These are phyloP conservation scores for Amblyteles armatorius DNA, from an alignment of 2,888 invertebrate genomes.

Conservation along the genomic window DNA sequence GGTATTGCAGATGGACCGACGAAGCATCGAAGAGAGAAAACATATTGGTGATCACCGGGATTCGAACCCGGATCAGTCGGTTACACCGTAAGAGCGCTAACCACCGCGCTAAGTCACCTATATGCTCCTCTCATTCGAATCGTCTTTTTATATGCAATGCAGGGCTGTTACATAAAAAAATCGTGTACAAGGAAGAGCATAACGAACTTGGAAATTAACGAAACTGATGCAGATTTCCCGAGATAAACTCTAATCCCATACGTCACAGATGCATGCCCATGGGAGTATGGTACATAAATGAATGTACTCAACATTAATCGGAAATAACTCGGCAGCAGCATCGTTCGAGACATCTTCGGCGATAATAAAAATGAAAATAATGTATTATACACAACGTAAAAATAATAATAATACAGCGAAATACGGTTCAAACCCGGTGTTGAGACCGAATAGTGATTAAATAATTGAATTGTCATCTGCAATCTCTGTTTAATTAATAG, in stretches of 20 bases:
- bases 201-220: constrained; percentile 44
- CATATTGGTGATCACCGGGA: too few species aligned
- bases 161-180: background rate
- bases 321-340: background rate
- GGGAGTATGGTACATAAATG: background rate
- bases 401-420: background rate
- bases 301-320: background rate
- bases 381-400: background rate
- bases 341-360: background rate
- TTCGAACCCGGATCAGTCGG: too few species aligned
- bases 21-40: too few species aligned
- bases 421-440: background rate
- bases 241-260: background rate
- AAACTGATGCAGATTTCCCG: constrained; percentile 2
- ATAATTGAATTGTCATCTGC: background rate
- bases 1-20: too few species aligned
- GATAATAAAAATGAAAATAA: background rate
- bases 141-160: too few species aligned
- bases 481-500: background rate
- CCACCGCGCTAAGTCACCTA: too few species aligned
- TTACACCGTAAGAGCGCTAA: too few species aligned
- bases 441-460: background rate
- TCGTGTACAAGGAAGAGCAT: constrained; percentile 22
- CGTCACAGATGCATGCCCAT: background rate
- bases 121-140: too few species aligned